phyloP scores from a whole-genome alignment of 2,888 invertebrate species.

The Acanthopleura granulata region DNA sequence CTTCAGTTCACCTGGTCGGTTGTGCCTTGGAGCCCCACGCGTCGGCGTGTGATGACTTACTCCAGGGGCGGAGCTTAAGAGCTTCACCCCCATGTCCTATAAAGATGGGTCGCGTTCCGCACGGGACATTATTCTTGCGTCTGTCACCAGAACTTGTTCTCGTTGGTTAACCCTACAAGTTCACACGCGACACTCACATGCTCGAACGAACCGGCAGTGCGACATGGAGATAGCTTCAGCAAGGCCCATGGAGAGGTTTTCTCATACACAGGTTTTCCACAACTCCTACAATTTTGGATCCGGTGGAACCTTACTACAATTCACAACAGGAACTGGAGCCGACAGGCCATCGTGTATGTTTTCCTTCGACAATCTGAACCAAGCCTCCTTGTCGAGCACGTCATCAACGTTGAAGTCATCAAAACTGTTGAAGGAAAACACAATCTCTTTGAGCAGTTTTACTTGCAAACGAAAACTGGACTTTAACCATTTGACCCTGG shows the following conservation, averaged over 20 bases:
- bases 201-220: background rate
- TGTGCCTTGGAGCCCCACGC: background rate
- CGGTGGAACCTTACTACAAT: background rate
- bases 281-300: background rate
- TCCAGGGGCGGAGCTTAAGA: background rate
- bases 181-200: constrained; percentile 7
- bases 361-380: constrained; percentile 23
- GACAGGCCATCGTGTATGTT: constrained; percentile 40
- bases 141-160: background rate
- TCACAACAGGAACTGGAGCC: constrained; percentile 8
- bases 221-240: constrained; percentile 16
- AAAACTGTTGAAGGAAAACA: constrained; percentile 17
- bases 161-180: background rate
- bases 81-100: background rate
- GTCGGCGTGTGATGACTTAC: background rate
- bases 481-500: constrained; percentile 34
- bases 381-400: background rate
- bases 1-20: background rate
- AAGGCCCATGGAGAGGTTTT: background rate
- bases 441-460: constrained; percentile 12
- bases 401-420: constrained; percentile 1
- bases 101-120: constrained; percentile 10
- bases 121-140: background rate
- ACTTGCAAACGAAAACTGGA: constrained; percentile 45
- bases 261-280: background rate